A percentile compares a stretch with the other conserved stretches of the same genome.
These are phyloP conservation scores for Busseola fusca DNA, from an alignment of 2,888 invertebrate species.

Conservation along the genomic window DNA sequence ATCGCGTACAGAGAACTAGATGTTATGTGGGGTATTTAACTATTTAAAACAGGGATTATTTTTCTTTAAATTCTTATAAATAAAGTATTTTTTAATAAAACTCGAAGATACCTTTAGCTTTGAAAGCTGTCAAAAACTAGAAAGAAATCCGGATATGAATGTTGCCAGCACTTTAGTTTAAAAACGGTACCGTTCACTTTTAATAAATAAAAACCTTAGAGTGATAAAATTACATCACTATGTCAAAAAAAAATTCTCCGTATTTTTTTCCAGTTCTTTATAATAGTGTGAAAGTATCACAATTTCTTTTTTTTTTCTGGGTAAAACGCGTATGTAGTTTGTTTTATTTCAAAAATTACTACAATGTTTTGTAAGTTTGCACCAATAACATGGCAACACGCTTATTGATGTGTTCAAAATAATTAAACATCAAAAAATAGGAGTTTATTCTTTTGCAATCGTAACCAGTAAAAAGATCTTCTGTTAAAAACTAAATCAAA, in stretches of 20 bases:
- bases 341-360: neutral
- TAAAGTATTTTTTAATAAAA: slow-evolving; percentile 69
- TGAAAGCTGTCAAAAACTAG: slow-evolving; percentile 87
- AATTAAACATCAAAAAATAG: neutral
- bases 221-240: neutral
- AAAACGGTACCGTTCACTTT: neutral
- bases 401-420: slow-evolving; percentile 17
- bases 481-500: neutral
- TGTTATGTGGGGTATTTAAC: slow-evolving; percentile 42
- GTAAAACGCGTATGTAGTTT: neutral
- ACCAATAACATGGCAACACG: neutral
- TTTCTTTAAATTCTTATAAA: slow-evolving; percentile 60
- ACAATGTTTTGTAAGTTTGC: too few relatives aligned
- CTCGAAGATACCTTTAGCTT: slow-evolving; percentile 81
- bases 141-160: slow-evolving; percentile 70
- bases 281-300: neutral
- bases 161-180: slow-evolving; percentile 42
- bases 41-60: slow-evolving; percentile 68
- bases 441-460: too few relatives aligned
- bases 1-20: slow-evolving; percentile 46
- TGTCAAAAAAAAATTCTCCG: neutral
- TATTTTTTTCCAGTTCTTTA: neutral
- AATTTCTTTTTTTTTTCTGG: neutral
- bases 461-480: neutral
- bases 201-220: rapidly evolving